A percentile compares a stretch with the other conserved stretches of the same genome.
Conservation (phyloP, 53 echinoderm and acorn worm genomes). For the Luidia sarsii region DNA sequence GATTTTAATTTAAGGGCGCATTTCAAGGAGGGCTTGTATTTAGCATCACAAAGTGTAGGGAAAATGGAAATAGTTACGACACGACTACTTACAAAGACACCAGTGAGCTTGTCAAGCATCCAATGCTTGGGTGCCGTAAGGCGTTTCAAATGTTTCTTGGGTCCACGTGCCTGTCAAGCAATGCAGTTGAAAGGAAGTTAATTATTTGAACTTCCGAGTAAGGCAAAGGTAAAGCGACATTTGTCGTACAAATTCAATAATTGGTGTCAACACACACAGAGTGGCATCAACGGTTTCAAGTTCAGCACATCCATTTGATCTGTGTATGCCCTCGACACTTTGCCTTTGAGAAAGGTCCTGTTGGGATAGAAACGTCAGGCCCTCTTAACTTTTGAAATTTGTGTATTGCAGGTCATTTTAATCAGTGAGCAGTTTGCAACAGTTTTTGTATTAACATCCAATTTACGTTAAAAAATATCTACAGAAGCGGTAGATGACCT, state of each 20-base stretch:
- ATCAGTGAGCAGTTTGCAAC: too few species aligned
- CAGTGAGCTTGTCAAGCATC: slow-evolving; percentile 97
- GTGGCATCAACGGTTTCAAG: background rate
- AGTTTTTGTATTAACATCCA: too few species aligned
- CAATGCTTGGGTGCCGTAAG: slow-evolving; percentile 95
- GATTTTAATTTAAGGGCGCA: too few species aligned
- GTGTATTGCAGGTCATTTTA: too few species aligned
- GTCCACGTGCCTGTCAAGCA: slow-evolving; percentile 79
- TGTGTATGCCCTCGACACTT: background rate
- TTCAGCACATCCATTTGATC: background rate
- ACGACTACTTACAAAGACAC: slow-evolving; percentile 97
- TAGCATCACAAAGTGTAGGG: too few species aligned
- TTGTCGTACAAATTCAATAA: background rate
- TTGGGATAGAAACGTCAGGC: too few species aligned
- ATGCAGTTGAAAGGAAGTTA: too few species aligned
- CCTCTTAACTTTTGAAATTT: too few species aligned
- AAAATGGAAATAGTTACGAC: too few species aligned
- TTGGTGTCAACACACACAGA: background rate
- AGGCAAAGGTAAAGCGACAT: background rate
- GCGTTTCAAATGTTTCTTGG: slow-evolving; percentile 97
- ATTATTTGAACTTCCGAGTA: background rate
- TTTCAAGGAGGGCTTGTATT: too few species aligned
- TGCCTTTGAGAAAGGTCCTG: too few species aligned
- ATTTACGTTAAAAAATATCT: background rate
- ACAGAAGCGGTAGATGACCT: background rate